These are phyloP conservation scores for Manacus vitellinus DNA, from an alignment of 2,113 vertebrate genomes.

Conservation along the genomic window DNA sequence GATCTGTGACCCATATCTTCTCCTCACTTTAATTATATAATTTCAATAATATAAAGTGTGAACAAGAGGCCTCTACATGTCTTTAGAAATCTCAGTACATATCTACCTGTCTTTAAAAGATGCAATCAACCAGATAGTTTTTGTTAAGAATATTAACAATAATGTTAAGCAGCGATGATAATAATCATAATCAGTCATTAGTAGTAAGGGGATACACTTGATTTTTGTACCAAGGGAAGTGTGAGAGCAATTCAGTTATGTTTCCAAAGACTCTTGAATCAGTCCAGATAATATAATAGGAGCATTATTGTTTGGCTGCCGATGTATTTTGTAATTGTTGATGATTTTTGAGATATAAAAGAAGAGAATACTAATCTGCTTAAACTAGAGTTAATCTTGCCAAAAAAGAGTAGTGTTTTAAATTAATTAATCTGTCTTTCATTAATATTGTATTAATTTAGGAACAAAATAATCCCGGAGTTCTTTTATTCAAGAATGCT, in stretches of 20 bases:
- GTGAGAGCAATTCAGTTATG: neutral
- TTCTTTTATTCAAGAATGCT: neutral
- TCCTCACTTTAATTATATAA: constrained; percentile 13
- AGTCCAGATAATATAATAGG: neutral
- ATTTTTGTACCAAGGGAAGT: neutral
- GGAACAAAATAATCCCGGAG: neutral
- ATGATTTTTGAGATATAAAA: neutral
- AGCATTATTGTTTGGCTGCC: neutral
- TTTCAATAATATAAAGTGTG: neutral
- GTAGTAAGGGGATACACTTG: neutral
- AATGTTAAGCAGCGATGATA: neutral
- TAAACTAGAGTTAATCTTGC: neutral
- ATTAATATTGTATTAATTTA: neutral
- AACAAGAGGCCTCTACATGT: neutral
- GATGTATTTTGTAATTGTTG: neutral
- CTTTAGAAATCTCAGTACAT: neutral
- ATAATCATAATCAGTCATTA: neutral
- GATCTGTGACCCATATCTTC: neutral
- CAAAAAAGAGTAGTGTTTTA: neutral
- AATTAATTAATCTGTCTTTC: constrained; percentile 13
- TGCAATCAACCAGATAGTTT: neutral
- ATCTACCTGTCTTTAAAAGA: neutral
- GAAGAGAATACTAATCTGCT: neutral
- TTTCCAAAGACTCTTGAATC: neutral
- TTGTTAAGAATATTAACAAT: neutral